Evolutionary conservation across 1,140 invertebrate genomes (phyloP), one percentile per base, ranked within the genome.

Genomic region (Aplysia californica): DNA sequence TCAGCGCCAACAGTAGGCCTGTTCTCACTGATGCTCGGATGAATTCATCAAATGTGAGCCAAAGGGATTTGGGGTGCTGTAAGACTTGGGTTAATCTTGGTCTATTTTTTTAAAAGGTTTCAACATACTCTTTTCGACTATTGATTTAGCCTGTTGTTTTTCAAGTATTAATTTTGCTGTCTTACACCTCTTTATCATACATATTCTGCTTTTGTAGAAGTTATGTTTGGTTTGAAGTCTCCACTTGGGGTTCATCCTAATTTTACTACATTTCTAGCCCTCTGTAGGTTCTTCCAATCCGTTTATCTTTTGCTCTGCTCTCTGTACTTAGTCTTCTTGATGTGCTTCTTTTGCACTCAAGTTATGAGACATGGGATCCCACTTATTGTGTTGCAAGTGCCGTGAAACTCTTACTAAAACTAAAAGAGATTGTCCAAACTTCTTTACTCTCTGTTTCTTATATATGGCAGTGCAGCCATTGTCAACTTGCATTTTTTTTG

Each of bases 11-110:
- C 15, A 61, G 36, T 26, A 38, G 58, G 31, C 69, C 77, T 35
- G 75, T 71, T 68, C 76, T 87, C 0, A 78, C 80, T 26, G 81
- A 85, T 81, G 79, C 58, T 18, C 77, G 77, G 29, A 71, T 58
- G 33, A 88, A 86, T 77, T 56, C 44, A 56, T 82, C 78, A 64
- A 83, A 84, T 75, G 85, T 85, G 15, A 20, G 4, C 36, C 20
- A n/a, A 18, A 36, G 6, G 41, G 39, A 26, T 44, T 41, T 59
- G 71, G 20, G 29, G 26, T 39, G 23, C 3, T 71, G 26, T n/a
- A 67, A n/a, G 44, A n/a, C n/a, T n/a, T n/a, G n/a, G n/a, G n/a
- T n/a, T n/a, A n/a, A n/a, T n/a, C n/a, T n/a, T n/a, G n/a, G n/a
- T n/a, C n/a, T n/a, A n/a, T n/a, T n/a, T n/a, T n/a, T n/a, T n/a